phyloP scores from a whole-genome alignment of 2,113 vertebrate species.

The Addax nasomaculatus region DNA sequence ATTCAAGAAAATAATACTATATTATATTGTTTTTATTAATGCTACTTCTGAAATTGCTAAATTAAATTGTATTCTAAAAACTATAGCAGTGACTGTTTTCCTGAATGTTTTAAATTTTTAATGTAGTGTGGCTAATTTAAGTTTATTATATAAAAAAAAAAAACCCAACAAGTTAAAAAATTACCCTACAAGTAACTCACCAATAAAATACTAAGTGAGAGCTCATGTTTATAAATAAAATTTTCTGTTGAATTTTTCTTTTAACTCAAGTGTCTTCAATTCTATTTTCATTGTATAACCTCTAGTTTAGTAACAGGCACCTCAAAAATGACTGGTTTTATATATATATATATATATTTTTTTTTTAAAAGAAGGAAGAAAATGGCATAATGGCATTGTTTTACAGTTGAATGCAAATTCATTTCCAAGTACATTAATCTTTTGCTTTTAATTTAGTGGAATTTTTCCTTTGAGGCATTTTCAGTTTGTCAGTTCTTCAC shows the following conservation, averaged over 20 bases:
- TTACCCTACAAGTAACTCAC: neutral
- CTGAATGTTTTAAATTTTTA: slow-evolving; percentile 21
- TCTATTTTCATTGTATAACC: slow-evolving; percentile 19
- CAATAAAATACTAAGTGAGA: neutral
- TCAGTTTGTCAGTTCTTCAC: slow-evolving; percentile 49
- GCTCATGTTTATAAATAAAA: slow-evolving; percentile 18
- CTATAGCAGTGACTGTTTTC: neutral
- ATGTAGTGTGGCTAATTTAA: slow-evolving; percentile 20
- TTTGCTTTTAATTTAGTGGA: slow-evolving; percentile 58
- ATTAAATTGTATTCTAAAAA: slow-evolving; percentile 42
- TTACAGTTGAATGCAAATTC: slow-evolving; percentile 65
- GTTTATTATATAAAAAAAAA: neutral
- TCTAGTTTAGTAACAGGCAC: slow-evolving; percentile 19
- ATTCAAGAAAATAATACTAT: neutral
- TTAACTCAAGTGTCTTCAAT: neutral
- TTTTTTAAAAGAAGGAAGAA: neutral
- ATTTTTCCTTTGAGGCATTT: slow-evolving; percentile 52
- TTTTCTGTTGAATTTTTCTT: neutral
- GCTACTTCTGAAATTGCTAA: neutral
- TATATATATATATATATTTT: too few relatives aligned
- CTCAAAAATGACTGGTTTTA: neutral
- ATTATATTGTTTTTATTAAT: slow-evolving; percentile 28
- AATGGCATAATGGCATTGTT: slow-evolving; percentile 39
- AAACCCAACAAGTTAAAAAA: neutral
- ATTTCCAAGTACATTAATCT: slow-evolving; percentile 68